Percentiles rank a stretch among this genome's conserved stretches.
Conservation (phyloP, 2,888 invertebrate species). For the Prenolepis imparis region DNA sequence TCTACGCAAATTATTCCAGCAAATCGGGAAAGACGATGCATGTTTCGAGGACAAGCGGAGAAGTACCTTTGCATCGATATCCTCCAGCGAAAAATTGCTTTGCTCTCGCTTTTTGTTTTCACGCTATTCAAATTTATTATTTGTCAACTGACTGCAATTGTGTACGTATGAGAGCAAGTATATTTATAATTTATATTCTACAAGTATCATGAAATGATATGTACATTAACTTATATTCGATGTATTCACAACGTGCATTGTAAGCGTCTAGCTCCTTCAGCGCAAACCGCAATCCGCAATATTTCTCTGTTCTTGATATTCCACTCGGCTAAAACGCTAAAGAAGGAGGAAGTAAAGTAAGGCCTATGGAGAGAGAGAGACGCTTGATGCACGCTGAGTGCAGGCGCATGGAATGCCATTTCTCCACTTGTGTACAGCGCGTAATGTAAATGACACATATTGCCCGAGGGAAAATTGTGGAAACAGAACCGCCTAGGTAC, state of each 20-base stretch:
- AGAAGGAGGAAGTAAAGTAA: neutral
- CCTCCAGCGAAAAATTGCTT: conserved; percentile 50
- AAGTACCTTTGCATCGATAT: conserved; percentile 56
- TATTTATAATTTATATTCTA: neutral
- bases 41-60: conserved; percentile 44
- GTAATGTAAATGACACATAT: conserved; percentile 78
- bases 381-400: conserved; percentile 36
- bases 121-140: conserved; percentile 4
- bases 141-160: neutral
- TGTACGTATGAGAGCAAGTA: neutral
- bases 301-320: conserved; percentile 9
- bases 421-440: conserved; percentile 53
- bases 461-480: conserved; percentile 72
- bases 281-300: neutral
- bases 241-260: neutral
- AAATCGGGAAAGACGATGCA: conserved; percentile 56
- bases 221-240: conserved; percentile 1
- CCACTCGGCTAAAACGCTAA: conserved; percentile 17
- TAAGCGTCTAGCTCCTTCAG: neutral
- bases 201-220: neutral
- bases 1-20: conserved; percentile 70
- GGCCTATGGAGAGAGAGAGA: conserved; percentile 17
- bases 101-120: neutral
- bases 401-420: conserved; percentile 20
- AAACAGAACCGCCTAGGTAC: conserved; percentile 57